Conservation (phyloP, 92 coral and sea anemone species). For the Umimayanthus kanabou region DNA sequence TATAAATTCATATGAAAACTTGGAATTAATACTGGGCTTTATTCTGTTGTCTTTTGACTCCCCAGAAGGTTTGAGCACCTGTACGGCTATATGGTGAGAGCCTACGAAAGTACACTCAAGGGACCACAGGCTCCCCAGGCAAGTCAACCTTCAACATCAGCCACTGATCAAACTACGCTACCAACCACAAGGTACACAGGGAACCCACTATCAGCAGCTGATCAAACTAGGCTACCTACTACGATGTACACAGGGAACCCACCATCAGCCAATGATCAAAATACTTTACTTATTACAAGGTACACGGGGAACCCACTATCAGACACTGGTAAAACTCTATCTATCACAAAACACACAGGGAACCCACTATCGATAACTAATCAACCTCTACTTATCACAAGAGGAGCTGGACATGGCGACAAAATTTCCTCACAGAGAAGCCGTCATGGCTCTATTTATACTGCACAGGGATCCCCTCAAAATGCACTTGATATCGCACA, state of each 20-base stretch:
- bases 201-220: background rate
- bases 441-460: background rate
- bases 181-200: background rate
- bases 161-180: background rate
- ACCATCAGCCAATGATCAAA: no score
- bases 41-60: background rate
- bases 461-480: background rate
- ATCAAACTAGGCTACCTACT: background rate
- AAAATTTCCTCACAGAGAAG: background rate
- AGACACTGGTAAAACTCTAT: background rate
- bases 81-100: constrained; percentile 70
- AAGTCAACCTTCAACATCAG: constrained; percentile 26
- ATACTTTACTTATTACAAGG: no score
- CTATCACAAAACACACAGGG: background rate
- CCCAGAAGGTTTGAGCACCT: constrained; percentile 66
- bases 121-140: constrained; percentile 18
- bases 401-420: background rate
- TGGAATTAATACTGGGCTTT: background rate
- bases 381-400: background rate
- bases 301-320: background rate
- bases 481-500: background rate
- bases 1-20: background rate
- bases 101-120: constrained; percentile 49
- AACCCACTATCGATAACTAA: constrained; percentile 18
- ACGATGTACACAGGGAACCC: no score